Evolutionary conservation across 2,113 vertebrate genomes (phyloP).

Genomic region (Coptodon rendalli): DNA sequence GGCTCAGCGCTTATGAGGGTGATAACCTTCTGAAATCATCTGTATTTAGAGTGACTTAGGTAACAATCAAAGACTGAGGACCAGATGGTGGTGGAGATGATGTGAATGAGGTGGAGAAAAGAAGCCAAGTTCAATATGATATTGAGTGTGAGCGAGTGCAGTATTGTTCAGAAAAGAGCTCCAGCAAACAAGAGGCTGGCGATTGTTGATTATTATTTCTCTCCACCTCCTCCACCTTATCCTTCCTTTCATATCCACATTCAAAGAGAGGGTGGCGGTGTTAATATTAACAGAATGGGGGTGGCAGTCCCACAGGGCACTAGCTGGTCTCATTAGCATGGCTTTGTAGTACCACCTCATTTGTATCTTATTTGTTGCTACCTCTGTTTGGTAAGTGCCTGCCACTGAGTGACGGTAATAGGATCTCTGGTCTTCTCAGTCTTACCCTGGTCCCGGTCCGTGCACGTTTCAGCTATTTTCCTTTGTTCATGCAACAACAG

Average conservation of each 20-base stretch:
- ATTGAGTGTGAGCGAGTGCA: neutral
- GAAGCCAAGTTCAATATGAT: neutral
- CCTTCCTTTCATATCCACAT: neutral
- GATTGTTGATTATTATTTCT: conserved; percentile 30
- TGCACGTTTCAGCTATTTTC: neutral
- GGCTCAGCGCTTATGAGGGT: neutral
- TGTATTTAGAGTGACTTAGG: neutral
- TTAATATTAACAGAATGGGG: conserved; percentile 9
- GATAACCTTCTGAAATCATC: neutral
- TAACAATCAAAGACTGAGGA: neutral
- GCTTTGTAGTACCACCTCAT: conserved; percentile 60
- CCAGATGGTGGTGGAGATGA: neutral
- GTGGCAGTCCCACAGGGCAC: conserved; percentile 29
- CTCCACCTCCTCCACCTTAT: conserved; percentile 23
- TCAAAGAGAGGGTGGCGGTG: neutral
- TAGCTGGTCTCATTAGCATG: conserved; percentile 57
- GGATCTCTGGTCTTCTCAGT: conserved; percentile 2
- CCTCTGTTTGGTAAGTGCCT: conserved; percentile 20
- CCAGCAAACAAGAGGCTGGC: neutral
- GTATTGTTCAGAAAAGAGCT: conserved; percentile 2
- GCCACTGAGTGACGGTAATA: conserved; percentile 25
- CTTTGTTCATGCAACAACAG: neutral
- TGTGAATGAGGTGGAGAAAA: neutral
- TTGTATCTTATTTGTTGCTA: conserved; percentile 52
- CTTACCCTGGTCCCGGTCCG: neutral